These are phyloP conservation scores for Pangasius sanitwongsei DNA, from an alignment of 2,797 vertebrate species.

Conservation along the genomic window DNA sequence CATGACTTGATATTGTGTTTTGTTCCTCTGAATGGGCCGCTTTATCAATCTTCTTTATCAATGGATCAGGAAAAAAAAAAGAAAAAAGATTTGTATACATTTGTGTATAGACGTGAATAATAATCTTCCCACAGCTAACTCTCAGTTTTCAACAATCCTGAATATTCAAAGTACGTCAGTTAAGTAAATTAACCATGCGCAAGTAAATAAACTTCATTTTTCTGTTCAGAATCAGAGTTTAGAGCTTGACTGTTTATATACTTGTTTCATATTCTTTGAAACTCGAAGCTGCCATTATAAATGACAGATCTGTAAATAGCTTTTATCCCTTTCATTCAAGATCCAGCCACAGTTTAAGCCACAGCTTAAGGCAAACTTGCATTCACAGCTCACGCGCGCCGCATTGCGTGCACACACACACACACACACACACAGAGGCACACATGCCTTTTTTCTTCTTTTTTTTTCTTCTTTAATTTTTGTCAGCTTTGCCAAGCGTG, in stretches of 20 bases:
- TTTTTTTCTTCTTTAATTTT: slow-evolving; percentile 31
- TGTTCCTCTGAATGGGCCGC: background rate
- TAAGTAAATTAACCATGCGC: background rate
- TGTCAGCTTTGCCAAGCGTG: slow-evolving; percentile 43
- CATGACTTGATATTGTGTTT: background rate
- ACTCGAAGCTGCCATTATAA: slow-evolving; percentile 11
- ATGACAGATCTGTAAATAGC: slow-evolving; percentile 31
- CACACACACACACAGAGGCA: background rate
- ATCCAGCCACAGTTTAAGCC: background rate
- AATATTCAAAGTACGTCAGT: background rate
- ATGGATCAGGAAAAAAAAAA: background rate
- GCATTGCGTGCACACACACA: background rate
- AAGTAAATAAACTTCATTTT: background rate
- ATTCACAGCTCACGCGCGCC: background rate
- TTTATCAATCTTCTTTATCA: background rate
- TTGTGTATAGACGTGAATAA: background rate
- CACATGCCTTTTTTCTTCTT: background rate
- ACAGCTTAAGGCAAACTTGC: slow-evolving; percentile 7
- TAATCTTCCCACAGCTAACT: background rate
- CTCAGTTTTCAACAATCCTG: background rate
- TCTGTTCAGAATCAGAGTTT: background rate
- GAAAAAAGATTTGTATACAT: background rate
- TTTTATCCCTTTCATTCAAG: slow-evolving; percentile 28
- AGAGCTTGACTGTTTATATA: slow-evolving; percentile 11
- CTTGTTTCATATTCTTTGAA: slow-evolving; percentile 28